These are phyloP conservation scores for Dinothrombium tinctorium DNA, from an alignment of 1,140 invertebrate species.

Conservation along the genomic window DNA sequence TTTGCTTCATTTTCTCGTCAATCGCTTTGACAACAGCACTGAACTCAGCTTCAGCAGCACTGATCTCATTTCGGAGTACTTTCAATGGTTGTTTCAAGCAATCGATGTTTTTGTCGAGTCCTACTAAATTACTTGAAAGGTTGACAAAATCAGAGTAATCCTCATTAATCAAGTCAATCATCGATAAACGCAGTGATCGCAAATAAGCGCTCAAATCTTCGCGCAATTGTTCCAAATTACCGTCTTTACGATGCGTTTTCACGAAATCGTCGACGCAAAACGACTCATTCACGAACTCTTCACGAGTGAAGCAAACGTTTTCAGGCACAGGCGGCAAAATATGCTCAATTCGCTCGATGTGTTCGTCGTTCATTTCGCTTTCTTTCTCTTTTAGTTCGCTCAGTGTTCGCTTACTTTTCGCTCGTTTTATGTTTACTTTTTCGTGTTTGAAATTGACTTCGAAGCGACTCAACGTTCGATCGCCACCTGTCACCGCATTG, in stretches of 20 bases:
- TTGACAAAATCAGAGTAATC: constrained; percentile 94
- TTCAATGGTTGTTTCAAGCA: constrained; percentile 48
- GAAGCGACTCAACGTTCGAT: too few species aligned
- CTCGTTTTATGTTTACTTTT: too few species aligned
- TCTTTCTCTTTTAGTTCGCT: too few species aligned
- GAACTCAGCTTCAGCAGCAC: neutral
- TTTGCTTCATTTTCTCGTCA: neutral
- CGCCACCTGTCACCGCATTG: too few species aligned
- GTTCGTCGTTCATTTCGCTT: too few species aligned
- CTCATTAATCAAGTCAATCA: constrained; percentile 90
- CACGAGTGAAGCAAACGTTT: neutral
- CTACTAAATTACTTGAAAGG: constrained; percentile 74
- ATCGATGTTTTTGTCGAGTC: constrained; percentile 59
- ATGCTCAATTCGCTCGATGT: too few species aligned
- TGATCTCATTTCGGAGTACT: constrained; percentile 50
- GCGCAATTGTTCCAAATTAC: constrained; percentile 28
- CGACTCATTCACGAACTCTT: constrained; percentile 23
- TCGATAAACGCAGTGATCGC: constrained; percentile 46
- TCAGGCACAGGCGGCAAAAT: neutral
- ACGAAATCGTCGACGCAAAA: constrained; percentile 79
- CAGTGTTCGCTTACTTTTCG: too few species aligned
- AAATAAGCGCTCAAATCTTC: neutral
- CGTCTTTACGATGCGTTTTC: constrained; percentile 50
- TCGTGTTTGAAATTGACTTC: too few species aligned
- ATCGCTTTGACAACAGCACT: neutral